These are phyloP conservation scores for Tricholaema leucomelas DNA, from an alignment of 2,113 vertebrate genomes.

Conservation along the genomic window DNA sequence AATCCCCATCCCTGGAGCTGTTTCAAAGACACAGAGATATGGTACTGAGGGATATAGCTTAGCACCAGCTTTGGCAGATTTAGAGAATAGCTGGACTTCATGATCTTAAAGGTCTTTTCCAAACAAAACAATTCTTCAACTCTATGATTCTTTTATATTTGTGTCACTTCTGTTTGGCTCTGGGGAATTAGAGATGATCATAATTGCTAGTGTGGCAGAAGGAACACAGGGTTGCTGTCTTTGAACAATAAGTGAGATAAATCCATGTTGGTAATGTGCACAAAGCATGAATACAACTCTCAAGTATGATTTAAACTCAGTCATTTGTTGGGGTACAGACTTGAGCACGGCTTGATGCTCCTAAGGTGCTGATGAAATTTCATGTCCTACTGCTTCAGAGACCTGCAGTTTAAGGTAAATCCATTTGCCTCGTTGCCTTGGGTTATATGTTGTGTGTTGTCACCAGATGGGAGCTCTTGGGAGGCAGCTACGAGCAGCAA, in stretches of 20 bases:
- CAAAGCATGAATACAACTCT: not conserved
- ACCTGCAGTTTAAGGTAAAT: not conserved
- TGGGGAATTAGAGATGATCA: not conserved
- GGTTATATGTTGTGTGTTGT: not conserved
- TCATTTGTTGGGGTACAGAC: not conserved
- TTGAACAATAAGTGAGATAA: not conserved
- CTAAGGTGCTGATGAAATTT: not conserved
- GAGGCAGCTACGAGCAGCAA: not conserved
- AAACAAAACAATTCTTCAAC: no score
- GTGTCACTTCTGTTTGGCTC: not conserved
- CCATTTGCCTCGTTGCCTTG: rapidly evolving
- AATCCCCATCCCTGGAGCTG: no score
- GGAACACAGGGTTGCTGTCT: not conserved
- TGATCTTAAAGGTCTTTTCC: no score
- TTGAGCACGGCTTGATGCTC: not conserved
- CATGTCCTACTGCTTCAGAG: not conserved
- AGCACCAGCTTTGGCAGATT: no score
- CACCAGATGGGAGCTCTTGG: not conserved
- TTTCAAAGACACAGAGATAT: no score
- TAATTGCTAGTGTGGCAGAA: not conserved
- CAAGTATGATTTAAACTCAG: not conserved
- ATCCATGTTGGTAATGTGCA: not conserved
- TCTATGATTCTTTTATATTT: not conserved
- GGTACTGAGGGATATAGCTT: no score
- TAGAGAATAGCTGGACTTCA: no score